A percentile compares a stretch with the other conserved stretches of the same genome.
Conservation (phyloP, 1,140 invertebrate species). For the Heliconius hermathena region DNA sequence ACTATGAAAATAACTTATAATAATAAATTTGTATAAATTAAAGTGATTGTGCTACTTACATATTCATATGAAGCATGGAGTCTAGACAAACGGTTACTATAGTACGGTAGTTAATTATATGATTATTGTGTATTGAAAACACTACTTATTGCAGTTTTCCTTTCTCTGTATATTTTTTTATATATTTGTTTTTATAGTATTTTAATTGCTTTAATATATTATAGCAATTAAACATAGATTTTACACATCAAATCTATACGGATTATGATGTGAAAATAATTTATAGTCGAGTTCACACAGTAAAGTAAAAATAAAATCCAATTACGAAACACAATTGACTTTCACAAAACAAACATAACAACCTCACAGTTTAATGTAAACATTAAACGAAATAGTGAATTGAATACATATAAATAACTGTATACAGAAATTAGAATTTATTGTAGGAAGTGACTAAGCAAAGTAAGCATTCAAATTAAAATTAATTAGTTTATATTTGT, state of each 20-base stretch:
- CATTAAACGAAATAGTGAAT: neutral
- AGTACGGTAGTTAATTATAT: neutral
- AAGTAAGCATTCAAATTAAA: neutral
- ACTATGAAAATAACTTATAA: neutral
- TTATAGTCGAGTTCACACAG: neutral
- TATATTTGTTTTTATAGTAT: too few relatives aligned
- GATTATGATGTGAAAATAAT: too few relatives aligned
- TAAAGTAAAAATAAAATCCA: slow-evolving; percentile 7
- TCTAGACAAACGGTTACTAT: slow-evolving; percentile 3
- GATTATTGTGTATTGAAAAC: neutral
- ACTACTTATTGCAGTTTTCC: neutral
- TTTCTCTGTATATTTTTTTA: too few relatives aligned
- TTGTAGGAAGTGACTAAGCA: neutral
- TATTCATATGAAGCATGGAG: neutral
- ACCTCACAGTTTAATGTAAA: neutral
- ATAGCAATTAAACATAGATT: neutral
- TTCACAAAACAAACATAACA: neutral
- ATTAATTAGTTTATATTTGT: neutral
- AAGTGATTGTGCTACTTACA: neutral
- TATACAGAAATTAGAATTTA: neutral
- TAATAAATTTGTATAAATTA: neutral
- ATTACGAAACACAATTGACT: slow-evolving; percentile 15
- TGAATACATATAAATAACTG: neutral
- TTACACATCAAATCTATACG: neutral
- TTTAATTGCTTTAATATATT: too few relatives aligned